Evolutionary conservation across 2,888 invertebrate species (phyloP).

Genomic region (Crocallis elinguaria): DNA sequence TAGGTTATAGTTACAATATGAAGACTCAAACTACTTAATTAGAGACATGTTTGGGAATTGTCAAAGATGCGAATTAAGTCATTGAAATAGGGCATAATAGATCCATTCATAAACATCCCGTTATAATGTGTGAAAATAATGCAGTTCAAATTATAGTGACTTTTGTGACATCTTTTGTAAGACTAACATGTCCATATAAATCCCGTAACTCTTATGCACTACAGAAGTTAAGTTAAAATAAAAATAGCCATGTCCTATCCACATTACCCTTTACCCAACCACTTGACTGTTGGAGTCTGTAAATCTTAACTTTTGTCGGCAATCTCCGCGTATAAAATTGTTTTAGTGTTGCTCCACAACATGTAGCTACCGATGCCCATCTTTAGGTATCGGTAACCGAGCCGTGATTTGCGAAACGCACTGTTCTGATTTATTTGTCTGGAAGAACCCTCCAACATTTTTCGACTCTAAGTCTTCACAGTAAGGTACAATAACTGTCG

Average conservation of each 20-base stretch:
- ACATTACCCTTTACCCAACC: constrained; percentile 28
- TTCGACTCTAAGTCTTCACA: constrained; percentile 19
- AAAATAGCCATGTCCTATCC: constrained; percentile 10
- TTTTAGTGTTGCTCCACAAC: constrained; percentile 62
- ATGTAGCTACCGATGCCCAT: constrained; percentile 66
- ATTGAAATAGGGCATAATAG: too few species aligned
- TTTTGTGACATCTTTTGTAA: too few species aligned
- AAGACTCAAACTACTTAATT: too few species aligned
- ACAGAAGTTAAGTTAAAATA: background rate
- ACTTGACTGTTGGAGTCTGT: constrained; percentile 55
- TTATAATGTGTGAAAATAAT: too few species aligned
- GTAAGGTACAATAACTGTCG: constrained; percentile 8
- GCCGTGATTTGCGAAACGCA: constrained; percentile 69
- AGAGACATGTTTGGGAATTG: too few species aligned
- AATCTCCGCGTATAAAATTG: constrained; percentile 71
- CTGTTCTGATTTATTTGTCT: constrained; percentile 75
- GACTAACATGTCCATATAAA: too few species aligned
- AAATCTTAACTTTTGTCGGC: constrained; percentile 76
- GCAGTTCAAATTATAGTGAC: too few species aligned
- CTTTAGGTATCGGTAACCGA: constrained; percentile 51
- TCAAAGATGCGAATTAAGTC: too few species aligned
- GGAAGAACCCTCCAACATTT: constrained; percentile 16
- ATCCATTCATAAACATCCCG: too few species aligned
- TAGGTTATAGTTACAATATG: too few species aligned
- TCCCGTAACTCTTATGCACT: too few species aligned